Percentiles rank a stretch among this genome's conserved stretches.
phyloP scores from a whole-genome alignment of 1,140 invertebrate species.

The Aphaenogaster floridana region DNA sequence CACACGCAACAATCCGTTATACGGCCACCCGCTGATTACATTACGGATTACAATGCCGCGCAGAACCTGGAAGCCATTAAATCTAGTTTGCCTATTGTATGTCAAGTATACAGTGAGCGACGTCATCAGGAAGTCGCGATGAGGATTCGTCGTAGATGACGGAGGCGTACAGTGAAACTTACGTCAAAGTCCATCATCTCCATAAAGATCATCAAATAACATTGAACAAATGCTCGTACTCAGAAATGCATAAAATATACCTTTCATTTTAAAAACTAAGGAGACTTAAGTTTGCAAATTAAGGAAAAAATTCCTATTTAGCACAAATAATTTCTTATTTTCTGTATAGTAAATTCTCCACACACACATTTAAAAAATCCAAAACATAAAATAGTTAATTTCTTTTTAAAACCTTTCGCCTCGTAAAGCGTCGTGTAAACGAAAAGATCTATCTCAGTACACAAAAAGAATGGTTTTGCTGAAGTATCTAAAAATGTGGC shows the following conservation, averaged over 20 bases:
- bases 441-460: neutral
- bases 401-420: neutral
- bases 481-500: too few species aligned
- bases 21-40: slow-evolving; percentile 69
- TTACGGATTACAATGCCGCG: slow-evolving; percentile 71
- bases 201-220: slow-evolving; percentile 1
- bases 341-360: neutral
- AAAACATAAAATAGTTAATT: slow-evolving; percentile 2
- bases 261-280: neutral
- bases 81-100: slow-evolving; percentile 11
- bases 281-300: neutral
- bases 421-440: neutral
- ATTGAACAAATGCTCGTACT: neutral
- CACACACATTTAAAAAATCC: neutral
- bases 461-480: too few species aligned
- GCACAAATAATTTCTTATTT: neutral
- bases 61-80: slow-evolving; percentile 64
- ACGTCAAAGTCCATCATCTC: slow-evolving; percentile 2
- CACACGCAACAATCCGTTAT: slow-evolving; percentile 51
- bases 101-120: neutral
- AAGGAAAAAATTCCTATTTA: neutral
- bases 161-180: neutral
- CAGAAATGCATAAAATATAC: neutral
- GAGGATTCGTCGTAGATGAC: neutral
- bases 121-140: slow-evolving; percentile 25